Evolutionary conservation across 2,797 vertebrate genomes (phyloP).

Genomic region (Anguilla anguilla): DNA sequence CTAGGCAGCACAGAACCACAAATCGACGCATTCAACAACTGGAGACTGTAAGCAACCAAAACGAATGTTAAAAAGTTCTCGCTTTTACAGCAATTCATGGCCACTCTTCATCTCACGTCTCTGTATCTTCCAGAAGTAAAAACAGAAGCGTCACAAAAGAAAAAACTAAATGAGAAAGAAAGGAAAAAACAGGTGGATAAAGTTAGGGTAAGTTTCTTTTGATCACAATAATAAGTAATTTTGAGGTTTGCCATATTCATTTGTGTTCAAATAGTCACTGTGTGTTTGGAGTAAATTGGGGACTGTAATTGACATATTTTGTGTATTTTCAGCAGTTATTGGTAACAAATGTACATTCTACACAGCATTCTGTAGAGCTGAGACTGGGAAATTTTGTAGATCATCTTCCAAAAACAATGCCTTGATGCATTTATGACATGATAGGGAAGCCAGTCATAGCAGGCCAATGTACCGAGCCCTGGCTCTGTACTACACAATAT

Average conservation of each 20-base stretch:
- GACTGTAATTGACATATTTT: not conserved
- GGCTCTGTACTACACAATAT: not conserved
- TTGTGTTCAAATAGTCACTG: not conserved
- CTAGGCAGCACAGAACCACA: not conserved
- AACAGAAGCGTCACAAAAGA: slow-evolving; percentile 83
- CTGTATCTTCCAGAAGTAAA: slow-evolving; percentile 75
- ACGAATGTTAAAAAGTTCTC: not conserved
- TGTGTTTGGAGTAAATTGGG: not conserved
- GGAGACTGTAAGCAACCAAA: not conserved
- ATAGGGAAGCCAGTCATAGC: not conserved
- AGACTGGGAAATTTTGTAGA: not conserved
- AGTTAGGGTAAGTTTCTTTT: slow-evolving; percentile 69
- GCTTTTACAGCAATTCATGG: not conserved
- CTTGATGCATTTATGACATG: not conserved
- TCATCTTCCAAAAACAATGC: not conserved
- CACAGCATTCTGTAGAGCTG: not conserved
- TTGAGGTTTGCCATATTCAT: not conserved
- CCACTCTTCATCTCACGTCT: not conserved
- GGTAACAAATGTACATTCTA: not conserved
- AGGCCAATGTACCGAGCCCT: not conserved
- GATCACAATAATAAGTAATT: not conserved
- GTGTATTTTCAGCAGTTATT: not conserved
- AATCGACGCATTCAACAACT: not conserved
- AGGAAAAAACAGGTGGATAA: slow-evolving; percentile 81
- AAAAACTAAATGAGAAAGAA: slow-evolving; percentile 91